Conservation (phyloP, 1,140 invertebrate species). For the Cydia pomonella region DNA sequence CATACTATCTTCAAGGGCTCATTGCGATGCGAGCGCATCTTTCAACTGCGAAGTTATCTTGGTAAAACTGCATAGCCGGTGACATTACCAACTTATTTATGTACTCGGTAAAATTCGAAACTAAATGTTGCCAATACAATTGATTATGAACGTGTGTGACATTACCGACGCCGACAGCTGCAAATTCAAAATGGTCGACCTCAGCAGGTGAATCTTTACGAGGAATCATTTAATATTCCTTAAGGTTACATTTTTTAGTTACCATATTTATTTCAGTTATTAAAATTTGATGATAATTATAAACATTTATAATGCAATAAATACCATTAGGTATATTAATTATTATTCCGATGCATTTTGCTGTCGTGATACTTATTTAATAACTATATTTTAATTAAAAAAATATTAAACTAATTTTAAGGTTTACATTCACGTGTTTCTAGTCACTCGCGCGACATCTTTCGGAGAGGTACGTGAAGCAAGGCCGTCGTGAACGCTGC, state of each 20-base stretch:
- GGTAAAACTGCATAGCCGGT: not conserved
- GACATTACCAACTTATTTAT: not conserved
- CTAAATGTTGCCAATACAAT: not conserved
- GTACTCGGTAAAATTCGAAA: not conserved
- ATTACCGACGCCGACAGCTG: not conserved
- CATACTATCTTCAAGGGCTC: not conserved
- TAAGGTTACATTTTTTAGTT: conserved; percentile 26
- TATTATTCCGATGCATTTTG: not conserved
- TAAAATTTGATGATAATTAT: conserved; percentile 6
- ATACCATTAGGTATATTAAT: not conserved
- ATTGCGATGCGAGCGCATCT: not conserved
- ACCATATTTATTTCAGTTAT: conserved; percentile 18
- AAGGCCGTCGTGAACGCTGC: too few species aligned
- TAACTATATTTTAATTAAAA: too few species aligned
- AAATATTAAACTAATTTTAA: too few species aligned
- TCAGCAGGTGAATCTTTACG: conserved; percentile 25
- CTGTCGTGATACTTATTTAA: not conserved
- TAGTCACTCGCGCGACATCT: too few species aligned
- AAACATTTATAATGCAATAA: not conserved
- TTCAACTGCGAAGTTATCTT: not conserved
- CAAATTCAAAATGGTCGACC: not conserved
- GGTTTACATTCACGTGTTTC: too few species aligned
- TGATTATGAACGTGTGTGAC: not conserved
- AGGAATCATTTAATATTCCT: conserved; percentile 32
- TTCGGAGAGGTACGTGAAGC: too few species aligned